These are phyloP conservation scores for Bungarus multicinctus DNA, from an alignment of 2,113 vertebrate species.

Conservation along the genomic window DNA sequence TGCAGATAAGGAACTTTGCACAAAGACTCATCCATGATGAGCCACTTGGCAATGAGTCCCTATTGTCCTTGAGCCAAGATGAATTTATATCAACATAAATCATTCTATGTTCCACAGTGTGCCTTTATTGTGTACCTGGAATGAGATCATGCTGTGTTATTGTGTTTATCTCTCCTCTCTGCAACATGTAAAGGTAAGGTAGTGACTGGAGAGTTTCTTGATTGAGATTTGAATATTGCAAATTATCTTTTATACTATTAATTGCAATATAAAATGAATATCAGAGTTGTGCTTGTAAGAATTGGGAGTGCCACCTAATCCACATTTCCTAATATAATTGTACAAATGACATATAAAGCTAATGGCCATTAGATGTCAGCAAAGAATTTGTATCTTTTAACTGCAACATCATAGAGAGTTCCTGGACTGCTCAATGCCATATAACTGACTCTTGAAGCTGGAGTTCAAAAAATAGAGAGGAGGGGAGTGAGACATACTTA, in stretches of 20 bases:
- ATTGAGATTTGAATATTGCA: neutral
- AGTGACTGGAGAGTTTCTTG: neutral
- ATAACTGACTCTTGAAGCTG: neutral
- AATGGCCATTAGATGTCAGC: neutral
- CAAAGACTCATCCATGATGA: neutral
- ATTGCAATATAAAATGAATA: neutral
- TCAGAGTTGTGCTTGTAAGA: neutral
- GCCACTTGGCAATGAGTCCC: neutral
- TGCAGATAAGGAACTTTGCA: neutral
- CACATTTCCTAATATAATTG: neutral
- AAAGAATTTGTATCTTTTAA: neutral
- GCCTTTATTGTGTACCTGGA: neutral
- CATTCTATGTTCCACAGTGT: neutral
- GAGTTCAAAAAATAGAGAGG: neutral
- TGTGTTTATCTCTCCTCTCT: neutral
- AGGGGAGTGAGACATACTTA: neutral
- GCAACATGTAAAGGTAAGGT: neutral
- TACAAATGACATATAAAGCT: neutral
- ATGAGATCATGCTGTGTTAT: neutral
- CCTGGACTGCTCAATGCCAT: neutral
- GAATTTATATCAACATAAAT: neutral
- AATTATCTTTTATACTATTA: neutral
- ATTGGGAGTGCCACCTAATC: neutral
- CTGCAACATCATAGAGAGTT: neutral
- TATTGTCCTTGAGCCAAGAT: neutral